A percentile compares a stretch with the other conserved stretches of the same genome.
Conservation (phyloP, 2,113 vertebrate genomes). For the Alligator sinensis region DNA sequence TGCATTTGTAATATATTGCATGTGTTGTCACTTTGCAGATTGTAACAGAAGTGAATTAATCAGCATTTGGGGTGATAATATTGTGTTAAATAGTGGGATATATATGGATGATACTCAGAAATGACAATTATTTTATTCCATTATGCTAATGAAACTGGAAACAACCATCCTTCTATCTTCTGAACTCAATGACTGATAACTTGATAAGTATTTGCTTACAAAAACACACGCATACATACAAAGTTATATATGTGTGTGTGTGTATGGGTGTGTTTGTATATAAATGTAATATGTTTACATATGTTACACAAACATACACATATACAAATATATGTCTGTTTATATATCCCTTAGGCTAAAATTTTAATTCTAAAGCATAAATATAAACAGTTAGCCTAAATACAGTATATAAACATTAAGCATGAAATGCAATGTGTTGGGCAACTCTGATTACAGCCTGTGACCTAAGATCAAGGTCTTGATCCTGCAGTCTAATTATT, state of each 20-base stretch:
- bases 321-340: too few species aligned
- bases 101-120: not conserved
- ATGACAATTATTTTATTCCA: conserved; percentile 7
- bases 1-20: conserved; percentile 7
- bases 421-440: not conserved
- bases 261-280: too few species aligned
- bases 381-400: not conserved
- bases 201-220: not conserved
- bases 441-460: not conserved
- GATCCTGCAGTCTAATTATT: not conserved
- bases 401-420: not conserved
- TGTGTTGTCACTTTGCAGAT: not conserved
- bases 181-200: not conserved
- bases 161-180: not conserved
- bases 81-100: not conserved
- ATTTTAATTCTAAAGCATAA: not conserved
- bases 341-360: too few species aligned
- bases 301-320: too few species aligned
- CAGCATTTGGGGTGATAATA: not conserved
- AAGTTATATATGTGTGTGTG: too few species aligned
- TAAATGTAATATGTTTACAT: too few species aligned
- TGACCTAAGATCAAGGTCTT: not conserved
- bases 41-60: not conserved
- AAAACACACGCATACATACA: too few species aligned
- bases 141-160: not conserved